Conservation (phyloP, 2,888 invertebrate species). For the Heliconius ismenius region DNA sequence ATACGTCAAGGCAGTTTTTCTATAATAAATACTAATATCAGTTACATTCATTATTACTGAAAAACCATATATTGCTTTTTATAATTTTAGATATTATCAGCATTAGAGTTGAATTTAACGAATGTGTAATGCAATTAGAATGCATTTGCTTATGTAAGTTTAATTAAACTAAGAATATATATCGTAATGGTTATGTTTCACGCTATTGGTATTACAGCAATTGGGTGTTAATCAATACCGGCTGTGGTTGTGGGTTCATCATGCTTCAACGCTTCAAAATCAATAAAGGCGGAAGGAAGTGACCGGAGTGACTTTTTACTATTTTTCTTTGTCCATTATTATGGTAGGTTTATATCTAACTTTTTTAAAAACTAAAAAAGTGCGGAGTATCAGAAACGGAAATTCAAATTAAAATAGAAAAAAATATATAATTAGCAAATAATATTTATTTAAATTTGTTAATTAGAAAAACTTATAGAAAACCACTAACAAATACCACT, state of each 20-base stretch:
- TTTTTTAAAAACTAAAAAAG: background rate
- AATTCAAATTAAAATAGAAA: background rate
- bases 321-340: background rate
- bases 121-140: background rate
- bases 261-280: background rate
- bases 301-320: background rate
- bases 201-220: background rate
- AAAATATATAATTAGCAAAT: background rate
- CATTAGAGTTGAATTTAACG: background rate
- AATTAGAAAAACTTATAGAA: background rate
- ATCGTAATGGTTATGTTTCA: background rate
- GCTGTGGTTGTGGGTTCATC: background rate
- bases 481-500: background rate
- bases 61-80: no score
- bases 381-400: background rate
- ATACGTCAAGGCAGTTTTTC: no score
- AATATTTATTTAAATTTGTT: background rate
- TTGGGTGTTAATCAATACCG: slow-evolving; percentile 1
- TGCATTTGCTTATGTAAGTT: background rate
- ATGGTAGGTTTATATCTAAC: background rate
- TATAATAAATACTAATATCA: background rate
- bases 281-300: background rate
- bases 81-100: background rate
- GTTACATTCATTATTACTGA: no score
- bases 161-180: background rate